Percentiles rank a stretch among this genome's conserved stretches.
Conservation (phyloP, 2,888 invertebrate species). For the Amblyteles armatorius region DNA sequence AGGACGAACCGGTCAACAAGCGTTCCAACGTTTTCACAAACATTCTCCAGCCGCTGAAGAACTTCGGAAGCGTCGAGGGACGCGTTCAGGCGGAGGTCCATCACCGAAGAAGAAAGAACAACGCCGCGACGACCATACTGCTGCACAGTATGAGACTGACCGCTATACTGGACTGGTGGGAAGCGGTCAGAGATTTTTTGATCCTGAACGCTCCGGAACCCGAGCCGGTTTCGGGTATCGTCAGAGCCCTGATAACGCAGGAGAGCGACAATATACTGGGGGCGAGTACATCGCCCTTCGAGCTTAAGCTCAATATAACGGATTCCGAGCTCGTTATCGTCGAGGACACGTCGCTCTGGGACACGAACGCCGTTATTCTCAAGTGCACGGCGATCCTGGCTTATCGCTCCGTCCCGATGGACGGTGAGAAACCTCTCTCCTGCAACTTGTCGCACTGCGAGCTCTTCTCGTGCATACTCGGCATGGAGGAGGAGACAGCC, state of each 20-base stretch:
- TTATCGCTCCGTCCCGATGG: constrained; percentile 89
- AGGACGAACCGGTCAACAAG: constrained; percentile 88
- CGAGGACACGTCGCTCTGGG: constrained; percentile 94
- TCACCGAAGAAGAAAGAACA: constrained; percentile 89
- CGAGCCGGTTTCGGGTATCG: constrained; percentile 74
- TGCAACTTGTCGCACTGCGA: constrained; percentile 96
- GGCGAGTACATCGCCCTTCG: constrained; percentile 86
- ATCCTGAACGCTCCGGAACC: constrained; percentile 84
- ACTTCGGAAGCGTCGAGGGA: constrained; percentile 84
- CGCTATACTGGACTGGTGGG: constrained; percentile 97
- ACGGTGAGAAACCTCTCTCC: constrained; percentile 91
- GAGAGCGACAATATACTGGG: constrained; percentile 69
- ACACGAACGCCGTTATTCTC: constrained; percentile 97
- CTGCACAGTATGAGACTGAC: constrained; percentile 98
- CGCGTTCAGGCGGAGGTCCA: constrained; percentile 92
- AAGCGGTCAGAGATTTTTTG: constrained; percentile 92
- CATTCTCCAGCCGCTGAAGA: constrained; percentile 93
- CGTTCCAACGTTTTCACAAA: constrained; percentile 94
- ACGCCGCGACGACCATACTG: constrained; percentile 93
- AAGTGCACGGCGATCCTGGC: constrained; percentile 95
- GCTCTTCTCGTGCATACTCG: constrained; percentile 96
- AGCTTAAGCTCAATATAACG: constrained; percentile 96
- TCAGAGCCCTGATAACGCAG: constrained; percentile 58
- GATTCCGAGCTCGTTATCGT: constrained; percentile 98
- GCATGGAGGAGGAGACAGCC: constrained; percentile 96